Evolutionary conservation across 2,797 vertebrate species (phyloP).

Genomic region (Eupleurogrammus muticus): DNA sequence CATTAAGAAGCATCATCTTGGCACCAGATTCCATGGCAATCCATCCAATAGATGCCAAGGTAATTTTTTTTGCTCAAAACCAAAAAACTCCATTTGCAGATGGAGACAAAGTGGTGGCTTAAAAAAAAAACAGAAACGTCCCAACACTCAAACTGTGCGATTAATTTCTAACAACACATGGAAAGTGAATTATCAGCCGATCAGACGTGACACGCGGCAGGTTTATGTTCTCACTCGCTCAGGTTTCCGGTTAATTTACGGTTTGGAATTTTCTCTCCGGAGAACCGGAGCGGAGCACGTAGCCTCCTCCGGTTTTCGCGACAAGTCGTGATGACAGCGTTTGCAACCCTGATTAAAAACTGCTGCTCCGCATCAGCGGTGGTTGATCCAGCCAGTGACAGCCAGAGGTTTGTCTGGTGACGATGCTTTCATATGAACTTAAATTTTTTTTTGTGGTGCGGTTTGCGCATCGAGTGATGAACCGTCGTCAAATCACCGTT

Average conservation of each 20-base stretch:
- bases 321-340: constrained; percentile 51
- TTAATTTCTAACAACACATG: constrained; percentile 28
- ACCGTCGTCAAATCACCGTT: constrained; percentile 16
- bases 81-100: neutral
- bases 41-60: neutral
- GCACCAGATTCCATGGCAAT: neutral
- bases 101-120: constrained; percentile 1
- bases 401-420: constrained; percentile 41
- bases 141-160: constrained; percentile 12
- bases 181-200: constrained; percentile 35
- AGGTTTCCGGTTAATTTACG: constrained; percentile 42
- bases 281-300: constrained; percentile 35
- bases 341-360: constrained; percentile 61
- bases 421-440: constrained; percentile 53
- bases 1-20: neutral
- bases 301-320: constrained; percentile 27
- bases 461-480: constrained; percentile 31
- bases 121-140: neutral
- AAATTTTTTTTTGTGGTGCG: constrained; percentile 16
- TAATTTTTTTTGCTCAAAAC: constrained; percentile 7
- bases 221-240: constrained; percentile 19
- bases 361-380: constrained; percentile 52
- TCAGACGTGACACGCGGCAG: constrained; percentile 22
- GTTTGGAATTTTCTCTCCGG: constrained; percentile 45
- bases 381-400: constrained; percentile 43